phyloP scores from a whole-genome alignment of 2,888 invertebrate genomes.

The Netelia inedita region DNA sequence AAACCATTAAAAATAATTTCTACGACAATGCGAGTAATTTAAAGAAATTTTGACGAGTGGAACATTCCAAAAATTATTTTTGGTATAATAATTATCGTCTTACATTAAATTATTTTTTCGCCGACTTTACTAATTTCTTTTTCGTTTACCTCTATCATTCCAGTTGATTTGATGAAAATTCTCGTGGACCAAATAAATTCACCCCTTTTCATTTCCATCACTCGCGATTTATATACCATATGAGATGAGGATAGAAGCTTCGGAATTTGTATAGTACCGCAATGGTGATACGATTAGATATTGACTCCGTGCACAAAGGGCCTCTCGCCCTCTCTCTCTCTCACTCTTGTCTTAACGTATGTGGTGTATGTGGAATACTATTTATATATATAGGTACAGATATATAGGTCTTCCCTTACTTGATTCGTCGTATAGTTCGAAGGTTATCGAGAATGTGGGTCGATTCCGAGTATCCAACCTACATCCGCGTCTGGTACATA shows the following conservation, averaged over 20 bases:
- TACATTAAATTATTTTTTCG: too few species aligned
- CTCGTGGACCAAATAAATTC: neutral
- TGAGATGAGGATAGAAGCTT: neutral
- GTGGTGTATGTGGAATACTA: neutral
- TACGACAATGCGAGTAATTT: too few species aligned
- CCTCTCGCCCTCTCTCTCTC: constrained; percentile 34
- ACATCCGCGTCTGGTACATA: constrained; percentile 69
- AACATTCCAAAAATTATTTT: too few species aligned
- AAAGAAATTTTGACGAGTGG: too few species aligned
- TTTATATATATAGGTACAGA: constrained; percentile 17
- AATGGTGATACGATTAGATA: constrained; percentile 64
- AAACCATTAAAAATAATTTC: too few species aligned
- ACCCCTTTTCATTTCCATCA: neutral
- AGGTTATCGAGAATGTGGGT: constrained; percentile 77
- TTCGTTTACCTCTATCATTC: too few species aligned
- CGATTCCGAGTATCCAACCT: constrained; percentile 76
- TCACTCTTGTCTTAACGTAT: constrained; percentile 14
- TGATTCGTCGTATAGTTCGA: constrained; percentile 65
- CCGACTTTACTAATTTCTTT: too few species aligned
- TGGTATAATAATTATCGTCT: too few species aligned
- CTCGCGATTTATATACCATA: too few species aligned
- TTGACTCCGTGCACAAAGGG: constrained; percentile 64
- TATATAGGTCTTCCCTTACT: constrained; percentile 32
- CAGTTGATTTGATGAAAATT: too few species aligned
- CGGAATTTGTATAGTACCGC: constrained; percentile 46